A percentile compares a stretch with the other conserved stretches of the same genome.
Evolutionary conservation across 2,113 vertebrate species (phyloP).

Genomic region (Ardeotis arabs): DNA sequence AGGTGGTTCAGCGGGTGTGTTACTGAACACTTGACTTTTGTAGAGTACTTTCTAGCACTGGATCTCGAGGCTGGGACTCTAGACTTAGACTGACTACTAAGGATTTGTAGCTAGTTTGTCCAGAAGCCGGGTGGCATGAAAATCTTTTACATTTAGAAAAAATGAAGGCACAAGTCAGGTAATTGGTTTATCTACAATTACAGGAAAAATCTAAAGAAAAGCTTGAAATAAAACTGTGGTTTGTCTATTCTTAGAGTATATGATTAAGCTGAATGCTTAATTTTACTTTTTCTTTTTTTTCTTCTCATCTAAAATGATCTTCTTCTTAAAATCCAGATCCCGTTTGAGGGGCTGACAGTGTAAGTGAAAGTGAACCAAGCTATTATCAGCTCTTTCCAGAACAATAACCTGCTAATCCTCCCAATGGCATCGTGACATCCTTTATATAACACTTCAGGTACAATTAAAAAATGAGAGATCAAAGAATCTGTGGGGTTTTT

Average conservation of each 20-base stretch:
- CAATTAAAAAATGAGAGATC: background rate
- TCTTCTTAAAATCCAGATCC: background rate
- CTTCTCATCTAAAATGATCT: background rate
- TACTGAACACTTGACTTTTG: fast-evolving
- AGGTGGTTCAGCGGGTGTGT: background rate
- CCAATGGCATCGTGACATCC: background rate
- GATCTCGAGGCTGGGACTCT: background rate
- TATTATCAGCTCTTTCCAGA: background rate
- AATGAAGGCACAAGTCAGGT: background rate
- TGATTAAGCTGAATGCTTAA: background rate
- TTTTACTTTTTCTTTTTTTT: background rate
- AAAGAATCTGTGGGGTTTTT: background rate
- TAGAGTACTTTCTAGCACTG: background rate
- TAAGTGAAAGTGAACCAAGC: background rate
- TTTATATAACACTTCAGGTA: background rate
- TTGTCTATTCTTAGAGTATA: background rate
- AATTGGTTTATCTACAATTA: background rate
- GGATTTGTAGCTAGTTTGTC: background rate
- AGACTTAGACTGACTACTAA: no score
- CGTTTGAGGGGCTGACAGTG: background rate
- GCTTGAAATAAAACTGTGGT: background rate
- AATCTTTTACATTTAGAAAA: background rate
- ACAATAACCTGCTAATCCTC: background rate
- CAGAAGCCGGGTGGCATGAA: background rate
- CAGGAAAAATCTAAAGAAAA: background rate